These are phyloP conservation scores for Peromyscus leucopus DNA, from an alignment of 2,113 vertebrate genomes.

Conservation along the genomic window DNA sequence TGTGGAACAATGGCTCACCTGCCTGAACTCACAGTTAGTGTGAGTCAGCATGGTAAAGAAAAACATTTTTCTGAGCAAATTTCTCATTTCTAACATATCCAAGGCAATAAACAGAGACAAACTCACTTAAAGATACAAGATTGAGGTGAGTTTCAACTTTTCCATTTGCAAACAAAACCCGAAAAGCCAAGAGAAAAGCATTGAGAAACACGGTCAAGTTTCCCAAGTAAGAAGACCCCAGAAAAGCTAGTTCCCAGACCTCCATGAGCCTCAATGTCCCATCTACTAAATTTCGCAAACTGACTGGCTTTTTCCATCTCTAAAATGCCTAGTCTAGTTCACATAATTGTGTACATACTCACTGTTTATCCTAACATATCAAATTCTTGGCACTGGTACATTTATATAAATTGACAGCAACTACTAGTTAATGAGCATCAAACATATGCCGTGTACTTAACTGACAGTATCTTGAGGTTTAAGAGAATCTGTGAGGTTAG, in stretches of 20 bases:
- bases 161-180: not conserved
- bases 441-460: not conserved
- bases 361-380: not conserved
- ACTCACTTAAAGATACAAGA: not conserved
- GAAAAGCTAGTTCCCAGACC: not conserved
- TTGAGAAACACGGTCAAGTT: not conserved
- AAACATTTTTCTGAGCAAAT: not conserved
- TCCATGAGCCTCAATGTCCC: not conserved
- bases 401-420: not conserved
- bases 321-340: not conserved
- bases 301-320: not conserved
- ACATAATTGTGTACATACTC: not conserved
- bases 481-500: not conserved
- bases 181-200: not conserved
- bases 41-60: not conserved
- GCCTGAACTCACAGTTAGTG: not conserved
- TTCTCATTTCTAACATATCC: not conserved
- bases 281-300: not conserved
- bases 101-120: conserved; percentile 10
- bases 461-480: not conserved
- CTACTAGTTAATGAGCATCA: not conserved
- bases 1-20: not conserved
- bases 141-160: not conserved
- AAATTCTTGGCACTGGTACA: not conserved
- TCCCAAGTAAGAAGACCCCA: not conserved